phyloP scores from a whole-genome alignment of 2,888 invertebrate genomes.

The Spatulosminthurus flaviceps region DNA sequence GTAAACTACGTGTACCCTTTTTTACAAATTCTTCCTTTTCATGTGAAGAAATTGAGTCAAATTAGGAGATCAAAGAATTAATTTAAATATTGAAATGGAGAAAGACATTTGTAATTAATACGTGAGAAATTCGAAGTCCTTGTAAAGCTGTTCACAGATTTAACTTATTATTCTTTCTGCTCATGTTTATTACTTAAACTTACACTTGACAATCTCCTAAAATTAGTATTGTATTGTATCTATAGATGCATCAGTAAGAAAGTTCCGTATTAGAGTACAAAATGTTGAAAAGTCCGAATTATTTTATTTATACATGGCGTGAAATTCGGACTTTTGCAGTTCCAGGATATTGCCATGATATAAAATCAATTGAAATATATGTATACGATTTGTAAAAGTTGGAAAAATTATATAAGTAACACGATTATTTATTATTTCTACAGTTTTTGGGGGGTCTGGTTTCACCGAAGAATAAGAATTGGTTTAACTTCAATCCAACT shows the following conservation, averaged over 20 bases:
- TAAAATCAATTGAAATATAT: neutral
- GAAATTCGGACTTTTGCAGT: neutral
- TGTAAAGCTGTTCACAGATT: neutral
- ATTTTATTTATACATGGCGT: neutral
- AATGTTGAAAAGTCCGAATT: neutral
- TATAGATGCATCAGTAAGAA: neutral
- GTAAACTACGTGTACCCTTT: neutral
- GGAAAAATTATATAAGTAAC: no score
- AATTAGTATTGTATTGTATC: neutral
- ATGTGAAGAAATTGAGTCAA: neutral
- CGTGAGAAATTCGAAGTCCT: neutral
- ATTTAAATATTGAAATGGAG: neutral
- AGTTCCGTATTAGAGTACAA: neutral
- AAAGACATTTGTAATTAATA: neutral
- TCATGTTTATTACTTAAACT: neutral
- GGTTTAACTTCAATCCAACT: no score
- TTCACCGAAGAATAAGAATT: no score
- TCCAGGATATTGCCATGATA: neutral
- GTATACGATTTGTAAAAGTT: neutral
- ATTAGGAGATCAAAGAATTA: conserved; percentile 10
- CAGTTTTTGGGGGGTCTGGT: no score
- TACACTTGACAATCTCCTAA: neutral
- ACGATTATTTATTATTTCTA: no score
- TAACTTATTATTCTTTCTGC: neutral
- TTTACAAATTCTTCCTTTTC: no score